A percentile compares a stretch with the other conserved stretches of the same genome.
Conservation (phyloP, 2,888 invertebrate genomes). For the Lithophane leautieri region DNA sequence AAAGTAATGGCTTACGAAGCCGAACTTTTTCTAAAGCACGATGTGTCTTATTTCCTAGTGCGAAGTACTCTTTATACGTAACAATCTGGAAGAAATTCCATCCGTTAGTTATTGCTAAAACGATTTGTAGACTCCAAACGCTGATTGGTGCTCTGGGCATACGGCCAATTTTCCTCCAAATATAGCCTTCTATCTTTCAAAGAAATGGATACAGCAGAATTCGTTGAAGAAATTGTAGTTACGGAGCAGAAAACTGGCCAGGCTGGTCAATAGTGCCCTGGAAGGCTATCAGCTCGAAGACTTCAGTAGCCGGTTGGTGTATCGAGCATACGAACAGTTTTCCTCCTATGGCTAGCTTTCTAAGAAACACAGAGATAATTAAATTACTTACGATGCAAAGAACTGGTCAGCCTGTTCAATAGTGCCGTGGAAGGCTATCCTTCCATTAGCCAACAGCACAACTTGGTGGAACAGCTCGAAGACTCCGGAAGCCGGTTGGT, state of each 20-base stretch:
- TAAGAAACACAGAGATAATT: conserved; percentile 79
- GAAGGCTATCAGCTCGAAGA: conserved; percentile 94
- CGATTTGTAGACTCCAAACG: not conserved
- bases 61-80: not conserved
- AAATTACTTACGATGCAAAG: conserved; percentile 91
- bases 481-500: conserved; percentile 97
- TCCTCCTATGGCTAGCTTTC: conserved; percentile 91
- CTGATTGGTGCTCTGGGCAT: not conserved
- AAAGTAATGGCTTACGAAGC: not conserved
- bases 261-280: conserved; percentile 94
- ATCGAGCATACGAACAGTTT: conserved; percentile 96
- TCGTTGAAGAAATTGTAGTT: conserved; percentile 68
- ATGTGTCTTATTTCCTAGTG: not conserved
- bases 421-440: conserved; percentile 94
- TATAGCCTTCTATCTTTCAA: not conserved
- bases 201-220: not conserved
- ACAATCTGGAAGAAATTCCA: not conserved
- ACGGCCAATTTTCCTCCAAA: not conserved
- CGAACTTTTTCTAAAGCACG: not conserved
- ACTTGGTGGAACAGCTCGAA: conserved; percentile 96
- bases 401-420: conserved; percentile 92
- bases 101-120: not conserved
- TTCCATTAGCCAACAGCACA: conserved; percentile 94
- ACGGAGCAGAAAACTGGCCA: conserved; percentile 92
- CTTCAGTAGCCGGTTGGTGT: conserved; percentile 97